Conservation (phyloP, 2,113 vertebrate genomes). For the Ictidomys tridecemlineatus region DNA sequence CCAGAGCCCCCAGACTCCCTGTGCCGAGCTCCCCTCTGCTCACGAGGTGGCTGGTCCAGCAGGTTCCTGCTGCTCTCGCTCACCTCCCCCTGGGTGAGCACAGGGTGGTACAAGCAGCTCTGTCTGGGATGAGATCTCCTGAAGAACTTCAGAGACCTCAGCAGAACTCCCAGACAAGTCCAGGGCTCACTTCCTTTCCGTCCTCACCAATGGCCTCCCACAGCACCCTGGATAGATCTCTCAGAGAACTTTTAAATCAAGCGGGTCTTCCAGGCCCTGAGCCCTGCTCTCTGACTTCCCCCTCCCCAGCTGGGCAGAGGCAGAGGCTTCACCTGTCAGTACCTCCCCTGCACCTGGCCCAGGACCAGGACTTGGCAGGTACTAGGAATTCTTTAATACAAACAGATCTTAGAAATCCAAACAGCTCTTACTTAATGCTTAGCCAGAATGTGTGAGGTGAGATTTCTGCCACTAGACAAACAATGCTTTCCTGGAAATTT, state of each 20-base stretch:
- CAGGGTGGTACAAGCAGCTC: not conserved
- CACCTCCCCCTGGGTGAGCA: not conserved
- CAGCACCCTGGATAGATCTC: rapidly evolving
- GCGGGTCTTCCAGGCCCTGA: not conserved
- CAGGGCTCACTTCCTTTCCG: not conserved
- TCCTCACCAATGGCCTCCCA: not conserved
- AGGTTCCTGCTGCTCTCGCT: not conserved
- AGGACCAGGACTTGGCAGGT: not conserved
- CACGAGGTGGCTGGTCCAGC: not conserved
- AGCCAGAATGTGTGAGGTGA: not conserved
- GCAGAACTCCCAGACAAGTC: not conserved
- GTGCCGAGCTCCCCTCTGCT: not conserved
- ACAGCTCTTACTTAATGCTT: not conserved
- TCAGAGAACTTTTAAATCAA: not conserved
- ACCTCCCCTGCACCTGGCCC: not conserved
- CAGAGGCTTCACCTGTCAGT: not conserved
- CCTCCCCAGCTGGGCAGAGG: not conserved
- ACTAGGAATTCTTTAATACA: not conserved
- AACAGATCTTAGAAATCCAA: not conserved
- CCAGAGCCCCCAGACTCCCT: not conserved
- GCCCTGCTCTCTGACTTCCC: not conserved
- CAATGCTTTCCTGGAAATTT: not conserved
- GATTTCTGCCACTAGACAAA: not conserved
- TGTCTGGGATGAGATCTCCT: not conserved
- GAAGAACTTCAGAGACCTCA: not conserved